phyloP scores from a whole-genome alignment of 2,888 invertebrate species.

The Morpho deidamia region DNA sequence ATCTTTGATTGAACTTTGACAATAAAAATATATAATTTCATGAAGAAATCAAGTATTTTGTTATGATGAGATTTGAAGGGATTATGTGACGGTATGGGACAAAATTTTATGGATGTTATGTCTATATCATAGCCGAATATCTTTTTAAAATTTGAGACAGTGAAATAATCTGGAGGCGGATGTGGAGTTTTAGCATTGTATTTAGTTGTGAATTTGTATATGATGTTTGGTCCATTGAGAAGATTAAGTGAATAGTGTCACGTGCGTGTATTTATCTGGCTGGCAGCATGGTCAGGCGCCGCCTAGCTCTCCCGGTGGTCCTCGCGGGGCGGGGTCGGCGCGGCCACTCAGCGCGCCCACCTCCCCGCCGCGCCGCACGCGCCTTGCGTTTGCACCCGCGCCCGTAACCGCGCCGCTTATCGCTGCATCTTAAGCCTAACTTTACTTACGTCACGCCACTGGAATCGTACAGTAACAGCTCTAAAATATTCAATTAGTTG shows the following conservation, averaged over 20 bases:
- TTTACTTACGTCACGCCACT: conserved; percentile 55
- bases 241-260: conserved; percentile 53
- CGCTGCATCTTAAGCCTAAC: conserved; percentile 70
- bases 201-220: conserved; percentile 27
- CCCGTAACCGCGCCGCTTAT: conserved; percentile 56
- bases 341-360: conserved; percentile 67
- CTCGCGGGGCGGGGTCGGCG: conserved; percentile 71
- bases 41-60: too few species aligned
- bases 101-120: too few species aligned
- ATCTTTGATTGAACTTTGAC: too few species aligned
- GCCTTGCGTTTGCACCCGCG: conserved; percentile 33
- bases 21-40: too few species aligned
- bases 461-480: conserved; percentile 30
- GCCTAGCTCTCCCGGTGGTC: conserved; percentile 79
- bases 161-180: not conserved
- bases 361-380: conserved; percentile 38
- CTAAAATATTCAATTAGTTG: conserved; percentile 30
- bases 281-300: conserved; percentile 45
- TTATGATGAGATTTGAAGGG: too few species aligned
- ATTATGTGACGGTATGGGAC: too few species aligned
- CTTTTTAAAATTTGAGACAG: not conserved
- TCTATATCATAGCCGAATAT: too few species aligned
- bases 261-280: conserved; percentile 42
- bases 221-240: conserved; percentile 36
- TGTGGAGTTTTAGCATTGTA: not conserved